Evolutionary conservation across 1,140 invertebrate species (phyloP).

Genomic region (Apis mellifera): DNA sequence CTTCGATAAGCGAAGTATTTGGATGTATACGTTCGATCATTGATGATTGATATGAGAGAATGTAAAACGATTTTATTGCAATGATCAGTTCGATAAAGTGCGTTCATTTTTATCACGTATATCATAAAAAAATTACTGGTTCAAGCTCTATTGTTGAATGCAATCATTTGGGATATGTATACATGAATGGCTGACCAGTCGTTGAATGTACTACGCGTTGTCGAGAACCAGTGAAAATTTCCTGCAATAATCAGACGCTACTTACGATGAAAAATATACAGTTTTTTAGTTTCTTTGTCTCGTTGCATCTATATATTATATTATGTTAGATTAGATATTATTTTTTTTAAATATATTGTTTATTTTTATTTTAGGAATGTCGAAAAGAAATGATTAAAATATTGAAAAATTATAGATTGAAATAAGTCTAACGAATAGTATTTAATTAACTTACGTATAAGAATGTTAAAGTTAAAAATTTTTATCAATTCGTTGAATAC

Average conservation of each 20-base stretch:
- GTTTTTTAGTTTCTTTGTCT: background rate
- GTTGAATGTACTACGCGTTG: background rate
- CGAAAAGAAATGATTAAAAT: background rate
- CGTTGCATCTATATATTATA: too few species aligned
- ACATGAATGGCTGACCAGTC: background rate
- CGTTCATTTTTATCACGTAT: background rate
- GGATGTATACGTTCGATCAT: constrained; percentile 8
- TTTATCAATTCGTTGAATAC: background rate
- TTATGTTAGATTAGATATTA: too few species aligned
- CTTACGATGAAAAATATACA: background rate
- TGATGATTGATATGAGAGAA: constrained; percentile 6
- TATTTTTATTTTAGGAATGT: background rate
- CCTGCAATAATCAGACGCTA: background rate
- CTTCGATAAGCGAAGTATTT: constrained; percentile 27
- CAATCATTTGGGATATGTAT: too few species aligned
- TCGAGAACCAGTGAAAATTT: too few species aligned
- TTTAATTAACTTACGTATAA: background rate
- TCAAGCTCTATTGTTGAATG: constrained; percentile 6
- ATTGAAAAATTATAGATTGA: background rate
- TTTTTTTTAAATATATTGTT: background rate
- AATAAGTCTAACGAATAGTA: background rate
- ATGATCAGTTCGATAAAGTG: background rate
- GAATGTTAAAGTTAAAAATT: background rate
- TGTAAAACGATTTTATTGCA: constrained; percentile 20
- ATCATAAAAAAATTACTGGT: background rate